Evolutionary conservation across 1,140 invertebrate genomes (phyloP).

Genomic region (Geopemphigus sp.): DNA sequence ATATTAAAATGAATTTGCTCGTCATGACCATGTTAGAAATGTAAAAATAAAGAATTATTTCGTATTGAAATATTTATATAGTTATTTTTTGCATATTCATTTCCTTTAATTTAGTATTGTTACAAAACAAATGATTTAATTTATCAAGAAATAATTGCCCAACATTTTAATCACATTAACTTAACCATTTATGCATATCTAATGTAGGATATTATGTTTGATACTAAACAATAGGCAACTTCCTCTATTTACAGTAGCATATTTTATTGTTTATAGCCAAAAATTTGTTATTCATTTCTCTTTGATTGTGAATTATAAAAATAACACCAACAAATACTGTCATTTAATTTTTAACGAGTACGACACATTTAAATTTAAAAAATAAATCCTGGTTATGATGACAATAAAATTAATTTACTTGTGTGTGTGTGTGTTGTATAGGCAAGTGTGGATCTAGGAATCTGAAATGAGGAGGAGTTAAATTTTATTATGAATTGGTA

Average conservation of each 20-base stretch:
- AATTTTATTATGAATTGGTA: no score
- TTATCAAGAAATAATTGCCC: background rate
- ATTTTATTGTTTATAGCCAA: background rate
- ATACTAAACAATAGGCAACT: slow-evolving; percentile 12
- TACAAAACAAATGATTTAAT: slow-evolving; percentile 2
- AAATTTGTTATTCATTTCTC: background rate
- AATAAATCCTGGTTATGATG: no score
- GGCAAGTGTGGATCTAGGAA: no score
- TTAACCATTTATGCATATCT: background rate
- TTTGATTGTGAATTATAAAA: background rate
- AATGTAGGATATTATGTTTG: background rate
- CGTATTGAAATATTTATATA: background rate
- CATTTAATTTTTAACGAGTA: background rate
- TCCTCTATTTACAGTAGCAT: background rate
- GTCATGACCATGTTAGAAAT: background rate
- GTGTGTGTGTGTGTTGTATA: no score
- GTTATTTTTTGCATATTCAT: slow-evolving; percentile 13
- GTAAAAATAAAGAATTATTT: background rate
- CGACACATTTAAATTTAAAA: no score
- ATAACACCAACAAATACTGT: background rate
- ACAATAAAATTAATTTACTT: no score
- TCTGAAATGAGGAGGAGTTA: no score
- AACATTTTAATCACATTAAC: slow-evolving; percentile 2
- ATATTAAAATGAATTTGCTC: slow-evolving; percentile 21
- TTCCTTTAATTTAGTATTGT: background rate